Evolutionary conservation across 2,888 invertebrate genomes (phyloP).

Genomic region (Ectobius pallidus): DNA sequence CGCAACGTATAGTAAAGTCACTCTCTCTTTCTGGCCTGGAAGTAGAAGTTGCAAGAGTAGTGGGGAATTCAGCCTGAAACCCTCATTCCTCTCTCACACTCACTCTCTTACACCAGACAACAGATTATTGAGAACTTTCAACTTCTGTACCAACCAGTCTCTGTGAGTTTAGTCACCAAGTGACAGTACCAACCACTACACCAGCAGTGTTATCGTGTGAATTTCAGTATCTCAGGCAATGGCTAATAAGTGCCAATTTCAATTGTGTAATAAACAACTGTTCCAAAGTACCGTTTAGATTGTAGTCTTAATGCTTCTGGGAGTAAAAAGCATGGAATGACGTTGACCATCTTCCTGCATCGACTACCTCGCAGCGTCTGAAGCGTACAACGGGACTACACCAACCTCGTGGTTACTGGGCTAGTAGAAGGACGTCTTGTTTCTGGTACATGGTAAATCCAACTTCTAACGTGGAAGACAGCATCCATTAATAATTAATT

Average conservation of each 20-base stretch:
- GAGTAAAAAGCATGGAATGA: background rate
- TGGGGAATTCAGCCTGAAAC: slow-evolving; percentile 3
- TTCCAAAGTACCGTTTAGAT: background rate
- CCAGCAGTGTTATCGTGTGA: background rate
- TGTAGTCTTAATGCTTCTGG: background rate
- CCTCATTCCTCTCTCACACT: slow-evolving; percentile 20
- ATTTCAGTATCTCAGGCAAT: background rate
- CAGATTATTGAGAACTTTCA: slow-evolving; percentile 22
- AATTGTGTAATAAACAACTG: background rate
- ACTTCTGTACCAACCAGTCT: slow-evolving; percentile 12
- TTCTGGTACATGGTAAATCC: too few species aligned
- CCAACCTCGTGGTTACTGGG: background rate
- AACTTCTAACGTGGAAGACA: too few species aligned
- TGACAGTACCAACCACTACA: too few species aligned
- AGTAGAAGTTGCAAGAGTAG: slow-evolving; percentile 3
- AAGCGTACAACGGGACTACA: background rate
- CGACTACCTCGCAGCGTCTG: background rate
- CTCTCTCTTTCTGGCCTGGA: slow-evolving; percentile 27
- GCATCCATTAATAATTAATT: too few species aligned
- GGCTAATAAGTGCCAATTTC: background rate
- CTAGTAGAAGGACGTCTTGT: background rate
- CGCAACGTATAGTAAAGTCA: slow-evolving; percentile 21
- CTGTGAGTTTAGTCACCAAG: background rate
- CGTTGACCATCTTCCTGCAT: too few species aligned
- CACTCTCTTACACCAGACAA: background rate